Evolutionary conservation across 2,113 vertebrate genomes (phyloP), one percentile per base, ranked within the genome.

Genomic region (Poicephalus meyeri): DNA sequence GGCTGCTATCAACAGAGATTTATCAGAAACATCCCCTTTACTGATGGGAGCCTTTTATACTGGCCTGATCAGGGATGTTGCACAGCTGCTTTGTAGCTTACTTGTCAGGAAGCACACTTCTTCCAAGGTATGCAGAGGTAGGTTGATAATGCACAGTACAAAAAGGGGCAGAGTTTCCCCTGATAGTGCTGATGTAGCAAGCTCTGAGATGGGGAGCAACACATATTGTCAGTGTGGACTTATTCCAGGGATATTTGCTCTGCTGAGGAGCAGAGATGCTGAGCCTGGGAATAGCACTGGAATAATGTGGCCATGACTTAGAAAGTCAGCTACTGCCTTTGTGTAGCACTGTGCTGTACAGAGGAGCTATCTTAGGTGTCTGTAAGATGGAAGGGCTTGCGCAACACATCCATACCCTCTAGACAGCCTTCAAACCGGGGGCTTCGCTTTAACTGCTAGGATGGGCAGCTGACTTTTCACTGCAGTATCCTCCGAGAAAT

Each of bases 251-350:
- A 13, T 35, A 64, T 35, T 6, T 74, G 33, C 41, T 64, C 47
- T 52, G 66, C 21, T 69, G 53, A 46, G 55, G 8, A 49, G 49
- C 41, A 68, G 61, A 69, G 63, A 41, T 69, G 61, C 26, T 64
- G 37, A 63, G 28, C 25, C 31, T 25, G 52, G 50, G n/a, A 31
- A 53, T 1, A 47, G 72, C 41, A 21, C 10, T 11, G 41, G 13
- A 14, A 46, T 47, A 37, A 55, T 0, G 2, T 7, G 44, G 25
- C 46, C 66, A 21, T 0, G 10, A 66, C 21, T 35, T 44, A 24
- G 2, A 23, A 35, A 79, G 46, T 31, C 80, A 80, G 53, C 41
- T 31, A 9, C 47, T 33, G 28, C 35, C 58, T 47, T 41, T 42
- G 49, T 13, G 81, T 41, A 74, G 46, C 70, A 74, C 11, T 5